These are phyloP conservation scores for Holocentrus rufus DNA, from an alignment of 2,797 vertebrate species.

Conservation along the genomic window DNA sequence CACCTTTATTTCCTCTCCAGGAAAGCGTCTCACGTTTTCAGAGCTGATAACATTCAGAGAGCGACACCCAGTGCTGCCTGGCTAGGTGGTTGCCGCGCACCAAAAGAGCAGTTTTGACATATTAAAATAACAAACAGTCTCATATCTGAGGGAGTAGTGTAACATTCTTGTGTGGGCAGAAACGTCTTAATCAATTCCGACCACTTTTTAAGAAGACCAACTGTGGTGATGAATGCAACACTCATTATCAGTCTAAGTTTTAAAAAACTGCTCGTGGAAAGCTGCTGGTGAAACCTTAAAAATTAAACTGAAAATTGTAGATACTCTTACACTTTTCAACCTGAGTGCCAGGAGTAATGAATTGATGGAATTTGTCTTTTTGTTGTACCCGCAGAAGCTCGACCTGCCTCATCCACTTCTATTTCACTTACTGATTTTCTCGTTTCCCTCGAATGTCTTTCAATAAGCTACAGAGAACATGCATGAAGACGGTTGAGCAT, in stretches of 20 bases:
- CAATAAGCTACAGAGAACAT: background rate
- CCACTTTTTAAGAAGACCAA: slow-evolving; percentile 47
- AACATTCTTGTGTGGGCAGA: slow-evolving; percentile 31
- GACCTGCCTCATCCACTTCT: background rate
- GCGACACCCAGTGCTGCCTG: slow-evolving; percentile 39
- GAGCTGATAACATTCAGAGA: slow-evolving; percentile 64
- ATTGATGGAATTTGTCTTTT: background rate
- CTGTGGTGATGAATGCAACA: slow-evolving; percentile 12
- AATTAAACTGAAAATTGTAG: too few relatives aligned
- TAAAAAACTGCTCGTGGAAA: slow-evolving; percentile 19
- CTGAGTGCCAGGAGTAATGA: background rate
- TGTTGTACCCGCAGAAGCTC: background rate
- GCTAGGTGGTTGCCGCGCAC: slow-evolving; percentile 22
- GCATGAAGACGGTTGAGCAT: too few relatives aligned
- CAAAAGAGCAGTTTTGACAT: slow-evolving; percentile 38
- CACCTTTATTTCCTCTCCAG: slow-evolving; percentile 66
- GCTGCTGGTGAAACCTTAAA: slow-evolving; percentile 6
- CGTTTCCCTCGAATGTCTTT: slow-evolving; percentile 26
- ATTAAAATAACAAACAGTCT: slow-evolving; percentile 57
- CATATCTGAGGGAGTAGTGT: slow-evolving; percentile 50
- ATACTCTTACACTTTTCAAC: background rate
- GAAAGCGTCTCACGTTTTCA: slow-evolving; percentile 66
- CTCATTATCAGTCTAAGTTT: slow-evolving; percentile 8
- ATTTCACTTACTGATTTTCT: slow-evolving; percentile 29
- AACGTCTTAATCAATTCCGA: slow-evolving; percentile 57